These are phyloP conservation scores for Doris montereyensis DNA, from an alignment of 2,888 invertebrate genomes.

Conservation along the genomic window DNA sequence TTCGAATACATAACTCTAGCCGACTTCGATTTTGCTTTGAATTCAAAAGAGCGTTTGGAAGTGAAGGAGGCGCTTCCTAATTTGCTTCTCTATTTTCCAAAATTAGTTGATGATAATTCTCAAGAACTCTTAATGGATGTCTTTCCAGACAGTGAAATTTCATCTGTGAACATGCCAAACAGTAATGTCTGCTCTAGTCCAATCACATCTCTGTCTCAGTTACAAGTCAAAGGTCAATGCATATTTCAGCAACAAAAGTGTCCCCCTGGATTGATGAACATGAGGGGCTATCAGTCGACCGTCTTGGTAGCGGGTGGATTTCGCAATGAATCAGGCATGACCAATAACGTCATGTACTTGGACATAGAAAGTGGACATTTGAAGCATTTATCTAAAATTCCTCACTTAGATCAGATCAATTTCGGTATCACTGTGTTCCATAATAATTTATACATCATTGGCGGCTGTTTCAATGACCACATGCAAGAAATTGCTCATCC, in stretches of 20 bases:
- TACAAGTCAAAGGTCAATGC: constrained; percentile 13
- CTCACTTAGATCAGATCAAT: constrained; percentile 83
- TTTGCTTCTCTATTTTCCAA: no score
- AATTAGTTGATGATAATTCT: no score
- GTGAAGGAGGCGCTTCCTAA: no score
- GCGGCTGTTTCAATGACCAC: constrained; percentile 80
- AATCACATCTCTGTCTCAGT: constrained; percentile 24
- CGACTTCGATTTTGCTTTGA: constrained; percentile 18
- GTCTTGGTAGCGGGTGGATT: constrained; percentile 82
- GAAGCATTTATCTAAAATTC: constrained; percentile 80
- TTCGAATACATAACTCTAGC: constrained; percentile 70
- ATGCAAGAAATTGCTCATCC: constrained; percentile 82
- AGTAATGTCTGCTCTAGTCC: constrained; percentile 5
- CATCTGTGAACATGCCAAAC: constrained; percentile 34
- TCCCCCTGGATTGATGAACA: constrained; percentile 75
- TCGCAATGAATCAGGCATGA: constrained; percentile 74
- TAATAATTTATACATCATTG: constrained; percentile 81
- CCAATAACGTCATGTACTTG: constrained; percentile 81
- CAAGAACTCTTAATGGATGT: no score
- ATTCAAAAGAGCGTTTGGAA: not conserved
- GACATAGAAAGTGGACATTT: constrained; percentile 77
- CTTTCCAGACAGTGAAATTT: no score
- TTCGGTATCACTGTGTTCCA: constrained; percentile 81
- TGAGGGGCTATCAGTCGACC: constrained; percentile 81
- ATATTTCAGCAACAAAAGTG: not conserved